Conservation (phyloP, 2,888 invertebrate genomes). For the Limnephilus auricula region DNA sequence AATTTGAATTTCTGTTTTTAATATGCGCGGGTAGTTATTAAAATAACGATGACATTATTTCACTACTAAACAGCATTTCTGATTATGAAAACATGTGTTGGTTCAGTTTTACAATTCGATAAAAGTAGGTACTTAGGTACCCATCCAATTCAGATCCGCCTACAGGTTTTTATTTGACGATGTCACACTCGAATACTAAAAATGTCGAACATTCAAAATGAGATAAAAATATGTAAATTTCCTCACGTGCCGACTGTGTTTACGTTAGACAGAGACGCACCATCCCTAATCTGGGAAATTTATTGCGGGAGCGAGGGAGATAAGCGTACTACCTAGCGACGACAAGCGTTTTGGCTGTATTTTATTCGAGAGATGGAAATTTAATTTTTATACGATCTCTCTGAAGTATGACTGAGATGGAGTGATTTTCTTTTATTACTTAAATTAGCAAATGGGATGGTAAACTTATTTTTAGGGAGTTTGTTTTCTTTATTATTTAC, state of each 20-base stretch:
- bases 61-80: not conserved
- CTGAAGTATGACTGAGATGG: constrained; percentile 4
- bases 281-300: constrained; percentile 41
- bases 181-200: not conserved
- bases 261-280: constrained; percentile 43
- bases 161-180: constrained; percentile 16
- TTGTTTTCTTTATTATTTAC: no score
- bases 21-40: not conserved
- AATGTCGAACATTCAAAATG: constrained; percentile 33
- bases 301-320: constrained; percentile 22
- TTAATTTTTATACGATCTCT: not conserved
- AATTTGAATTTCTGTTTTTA: not conserved
- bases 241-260: constrained; percentile 46
- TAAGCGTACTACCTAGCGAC: not conserved
- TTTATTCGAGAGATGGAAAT: constrained; percentile 15
- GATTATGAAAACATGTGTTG: not conserved
- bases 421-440: no score
- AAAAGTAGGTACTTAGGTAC: not conserved
- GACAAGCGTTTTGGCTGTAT: not conserved
- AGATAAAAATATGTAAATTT: constrained; percentile 29
- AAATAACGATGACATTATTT: not conserved
- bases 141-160: constrained; percentile 18
- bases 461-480: no score
- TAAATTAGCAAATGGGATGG: no score
- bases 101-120: not conserved